phyloP scores from a whole-genome alignment of 64 coral and sea anemone genomes.

The Astreopora myriophthalma region DNA sequence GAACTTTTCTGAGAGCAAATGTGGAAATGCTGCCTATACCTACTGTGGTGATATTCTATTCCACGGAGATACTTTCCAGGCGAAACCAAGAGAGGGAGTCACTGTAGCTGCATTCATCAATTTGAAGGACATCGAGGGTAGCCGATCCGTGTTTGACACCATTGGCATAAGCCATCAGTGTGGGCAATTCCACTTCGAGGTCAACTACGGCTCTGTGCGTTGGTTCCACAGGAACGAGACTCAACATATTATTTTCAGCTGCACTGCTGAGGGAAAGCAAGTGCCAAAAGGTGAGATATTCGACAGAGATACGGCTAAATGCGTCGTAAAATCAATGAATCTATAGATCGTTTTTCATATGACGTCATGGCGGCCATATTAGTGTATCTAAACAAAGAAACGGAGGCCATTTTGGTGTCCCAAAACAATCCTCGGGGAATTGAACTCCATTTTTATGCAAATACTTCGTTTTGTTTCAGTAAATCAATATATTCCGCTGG shows the following conservation, averaged over 20 bases:
- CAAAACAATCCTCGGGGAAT: too few species aligned
- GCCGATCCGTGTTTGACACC: conserved; percentile 96
- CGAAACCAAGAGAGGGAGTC: conserved; percentile 70
- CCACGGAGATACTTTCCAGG: conserved; percentile 99
- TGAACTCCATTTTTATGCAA: too few species aligned
- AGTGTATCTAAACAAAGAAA: too few species aligned
- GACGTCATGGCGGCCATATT: too few species aligned
- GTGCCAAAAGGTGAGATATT: conserved; percentile 63
- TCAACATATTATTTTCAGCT: conserved; percentile 87
- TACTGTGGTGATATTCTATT: conserved; percentile 99
- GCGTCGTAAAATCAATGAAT: too few species aligned
- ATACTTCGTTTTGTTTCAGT: too few species aligned
- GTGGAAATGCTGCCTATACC: conserved; percentile 91
- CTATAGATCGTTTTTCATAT: too few species aligned
- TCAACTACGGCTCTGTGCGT: conserved; percentile 85
- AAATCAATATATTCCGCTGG: too few species aligned
- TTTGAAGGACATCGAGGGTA: conserved; percentile 77
- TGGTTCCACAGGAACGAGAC: conserved; percentile 99
- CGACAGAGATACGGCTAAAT: background rate
- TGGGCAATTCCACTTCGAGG: conserved; percentile 96
- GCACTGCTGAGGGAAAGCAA: conserved; percentile 82
- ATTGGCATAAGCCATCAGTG: conserved; percentile 90
- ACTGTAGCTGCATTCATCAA: conserved; percentile 90
- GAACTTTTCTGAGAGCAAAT: conserved; percentile 82
- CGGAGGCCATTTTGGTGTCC: too few species aligned